Percentiles rank a stretch among this genome's conserved stretches.
Evolutionary conservation across 2,797 vertebrate genomes (phyloP).

Genomic region (Ceyx erithaca): DNA sequence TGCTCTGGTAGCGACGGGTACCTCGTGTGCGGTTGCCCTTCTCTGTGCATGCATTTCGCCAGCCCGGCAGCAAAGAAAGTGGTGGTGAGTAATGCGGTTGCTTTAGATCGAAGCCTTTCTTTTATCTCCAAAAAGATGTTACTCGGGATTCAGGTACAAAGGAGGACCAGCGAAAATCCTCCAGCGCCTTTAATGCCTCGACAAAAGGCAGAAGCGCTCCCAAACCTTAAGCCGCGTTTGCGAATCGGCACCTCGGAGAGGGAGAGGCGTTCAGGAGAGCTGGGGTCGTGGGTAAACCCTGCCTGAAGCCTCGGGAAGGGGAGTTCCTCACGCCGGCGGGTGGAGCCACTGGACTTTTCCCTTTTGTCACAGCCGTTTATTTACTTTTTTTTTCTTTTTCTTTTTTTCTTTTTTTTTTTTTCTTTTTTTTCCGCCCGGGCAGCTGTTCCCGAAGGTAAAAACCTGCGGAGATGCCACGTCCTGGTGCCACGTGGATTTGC

Average conservation of each 20-base stretch:
- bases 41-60: constrained; percentile 12
- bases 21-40: constrained; percentile 4
- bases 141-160: not conserved
- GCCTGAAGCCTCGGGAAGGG: not conserved
- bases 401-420: no score
- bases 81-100: constrained; percentile 28
- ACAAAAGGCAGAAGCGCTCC: not conserved
- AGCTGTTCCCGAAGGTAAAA: constrained; percentile 40
- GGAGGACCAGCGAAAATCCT: not conserved
- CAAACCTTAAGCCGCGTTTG: not conserved
- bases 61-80: constrained; percentile 15
- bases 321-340: not conserved
- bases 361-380: not conserved
- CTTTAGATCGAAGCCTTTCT: not conserved
- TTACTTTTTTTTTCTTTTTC: not conserved
- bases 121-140: accelerated
- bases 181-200: not conserved
- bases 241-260: not conserved
- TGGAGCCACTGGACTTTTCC: not conserved
- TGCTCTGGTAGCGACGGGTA: constrained; percentile 62
- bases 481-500: constrained; percentile 49
- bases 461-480: constrained; percentile 1
- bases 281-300: not conserved
- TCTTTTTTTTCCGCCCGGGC: not conserved
- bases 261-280: not conserved